Evolutionary conservation across 2,113 vertebrate genomes (phyloP), one percentile per base, ranked within the genome.

Genomic region (Aramus guarauna): DNA sequence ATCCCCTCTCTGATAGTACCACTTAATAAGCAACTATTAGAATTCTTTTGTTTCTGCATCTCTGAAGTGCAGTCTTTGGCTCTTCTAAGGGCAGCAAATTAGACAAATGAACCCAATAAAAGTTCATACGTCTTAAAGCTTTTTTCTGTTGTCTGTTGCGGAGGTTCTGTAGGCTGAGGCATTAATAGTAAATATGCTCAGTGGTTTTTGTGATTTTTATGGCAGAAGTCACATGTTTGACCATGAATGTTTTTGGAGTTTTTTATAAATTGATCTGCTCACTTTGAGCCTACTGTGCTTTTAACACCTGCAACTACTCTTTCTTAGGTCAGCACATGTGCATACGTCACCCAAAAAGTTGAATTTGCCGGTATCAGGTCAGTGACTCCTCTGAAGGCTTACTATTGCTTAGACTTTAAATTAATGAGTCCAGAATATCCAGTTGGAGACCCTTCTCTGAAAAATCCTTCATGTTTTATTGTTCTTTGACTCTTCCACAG

Each of bases 321-420:
- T 84, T 82, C 37, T 45, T 95, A 99, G 99, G 99, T 99, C 89
- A 99, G 99, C 98, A 99, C 99, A 0, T 99, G 99, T 96, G 99
- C 99, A 1, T 99, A 99, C 73, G 98, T 99, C 90, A 99, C 99
- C 23, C 99, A 99, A 96, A 99, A 99, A 89, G 99, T 99, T 53
- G 99, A 99, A 96, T 99, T 99, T 98, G 99, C 99, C 16, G 99
- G 99, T 91, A 99, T 99, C 98, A 99, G 99, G 99, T 99, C 83
- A 96, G 95, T 97, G 66, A 29, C 36, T 73, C 50, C 16, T 43
- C 48, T 74, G 26, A 56, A n/a, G 16, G 7, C 20, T 27, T 66
- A 15, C 41, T 76, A 11, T 34, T 88, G 32, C 47, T 74, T 81
- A 19, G 41, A 37, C 22, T 74, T 67, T 15, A 75, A 43, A 37